Conservation (phyloP, 2,888 invertebrate genomes). For the Teleogryllus oceanicus region DNA sequence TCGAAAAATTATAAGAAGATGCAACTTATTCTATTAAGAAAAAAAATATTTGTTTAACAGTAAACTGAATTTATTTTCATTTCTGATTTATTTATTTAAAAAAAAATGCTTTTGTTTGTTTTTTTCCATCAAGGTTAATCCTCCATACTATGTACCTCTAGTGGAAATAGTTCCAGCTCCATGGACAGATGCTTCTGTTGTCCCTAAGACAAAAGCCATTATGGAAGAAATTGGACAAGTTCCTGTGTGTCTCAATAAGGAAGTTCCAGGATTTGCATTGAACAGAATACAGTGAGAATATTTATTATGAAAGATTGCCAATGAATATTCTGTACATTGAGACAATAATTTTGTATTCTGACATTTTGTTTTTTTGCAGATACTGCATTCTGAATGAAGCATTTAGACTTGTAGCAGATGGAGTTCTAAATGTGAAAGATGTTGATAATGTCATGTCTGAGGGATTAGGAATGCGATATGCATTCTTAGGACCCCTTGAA, state of each 20-base stretch:
- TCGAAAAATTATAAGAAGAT: no score
- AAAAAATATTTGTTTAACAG: no score
- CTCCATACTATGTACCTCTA: conserved; percentile 92
- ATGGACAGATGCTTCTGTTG: conserved; percentile 80
- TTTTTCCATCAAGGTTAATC: conserved; percentile 65
- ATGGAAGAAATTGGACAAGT: conserved; percentile 89
- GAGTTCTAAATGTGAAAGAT: conserved; percentile 81
- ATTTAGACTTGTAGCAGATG: conserved; percentile 81
- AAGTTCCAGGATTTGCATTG: conserved; percentile 88
- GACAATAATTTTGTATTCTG: no score
- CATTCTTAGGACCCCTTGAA: conserved; percentile 90
- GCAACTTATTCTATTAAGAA: not conserved
- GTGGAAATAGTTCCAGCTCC: conserved; percentile 93
- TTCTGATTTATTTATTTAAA: no score
- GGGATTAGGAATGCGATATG: conserved; percentile 92
- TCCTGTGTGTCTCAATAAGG: conserved; percentile 79
- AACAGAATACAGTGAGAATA: conserved; percentile 81
- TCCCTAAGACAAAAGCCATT: conserved; percentile 66
- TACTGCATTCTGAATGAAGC: conserved; percentile 91
- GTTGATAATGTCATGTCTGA: conserved; percentile 91
- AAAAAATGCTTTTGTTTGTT: not conserved
- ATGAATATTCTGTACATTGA: not conserved
- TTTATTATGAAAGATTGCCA: not conserved
- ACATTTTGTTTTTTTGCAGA: conserved; percentile 48
- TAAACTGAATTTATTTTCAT: no score